Percentiles rank a stretch among this genome's conserved stretches.
phyloP scores from a whole-genome alignment of 2,113 vertebrate species.

The Petromus typicus region DNA sequence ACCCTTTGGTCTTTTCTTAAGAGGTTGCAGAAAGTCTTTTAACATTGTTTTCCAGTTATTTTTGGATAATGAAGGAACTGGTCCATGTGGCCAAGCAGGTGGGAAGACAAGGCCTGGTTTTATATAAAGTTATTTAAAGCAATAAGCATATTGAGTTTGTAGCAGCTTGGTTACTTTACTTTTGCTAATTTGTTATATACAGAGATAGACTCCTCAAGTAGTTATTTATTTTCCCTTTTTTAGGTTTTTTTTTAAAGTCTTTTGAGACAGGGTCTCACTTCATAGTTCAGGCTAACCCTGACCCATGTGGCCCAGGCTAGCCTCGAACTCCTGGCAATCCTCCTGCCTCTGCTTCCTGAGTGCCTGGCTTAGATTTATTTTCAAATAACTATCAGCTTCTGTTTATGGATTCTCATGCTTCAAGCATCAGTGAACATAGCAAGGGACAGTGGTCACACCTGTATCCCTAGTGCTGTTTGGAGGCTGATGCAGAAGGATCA shows the following conservation, averaged over 20 bases:
- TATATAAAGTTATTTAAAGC: constrained; percentile 29
- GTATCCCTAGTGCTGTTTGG: not conserved
- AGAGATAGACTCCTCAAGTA: not conserved
- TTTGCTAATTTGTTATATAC: constrained; percentile 44
- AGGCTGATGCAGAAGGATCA: not conserved
- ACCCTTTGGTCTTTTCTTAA: constrained; percentile 40
- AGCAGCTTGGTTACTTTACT: constrained; percentile 7
- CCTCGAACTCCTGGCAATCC: no score
- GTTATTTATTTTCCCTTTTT: not conserved
- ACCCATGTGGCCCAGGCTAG: no score
- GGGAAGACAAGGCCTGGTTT: constrained; percentile 36
- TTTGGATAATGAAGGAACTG: constrained; percentile 37
- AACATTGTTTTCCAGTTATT: constrained; percentile 54
- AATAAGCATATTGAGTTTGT: not conserved
- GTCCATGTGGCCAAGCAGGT: not conserved
- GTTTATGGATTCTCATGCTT: constrained; percentile 3
- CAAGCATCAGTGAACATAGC: not conserved
- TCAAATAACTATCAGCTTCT: not conserved
- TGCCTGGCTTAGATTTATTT: not conserved
- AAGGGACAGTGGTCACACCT: not conserved
- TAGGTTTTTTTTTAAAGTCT: not conserved
- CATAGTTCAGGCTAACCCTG: no score
- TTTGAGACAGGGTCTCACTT: no score
- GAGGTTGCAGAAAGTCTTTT: constrained; percentile 8
- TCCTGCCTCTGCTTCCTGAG: no score